A percentile compares a stretch with the other conserved stretches of the same genome.
Conservation (phyloP, 2,797 vertebrate genomes). For the Lycodopsis pacificus region DNA sequence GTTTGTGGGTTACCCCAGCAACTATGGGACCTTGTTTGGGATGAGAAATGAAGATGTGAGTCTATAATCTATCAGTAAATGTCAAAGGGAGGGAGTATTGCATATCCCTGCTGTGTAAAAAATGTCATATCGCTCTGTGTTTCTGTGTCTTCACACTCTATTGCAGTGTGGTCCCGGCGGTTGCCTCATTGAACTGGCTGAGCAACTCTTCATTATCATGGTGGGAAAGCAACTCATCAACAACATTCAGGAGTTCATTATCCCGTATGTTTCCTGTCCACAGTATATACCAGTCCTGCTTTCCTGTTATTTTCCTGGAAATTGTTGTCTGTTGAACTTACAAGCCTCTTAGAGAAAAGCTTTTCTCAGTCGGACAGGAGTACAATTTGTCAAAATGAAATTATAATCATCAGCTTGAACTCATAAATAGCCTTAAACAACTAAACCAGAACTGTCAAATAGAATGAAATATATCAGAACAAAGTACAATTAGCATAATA, state of each 20-base stretch:
- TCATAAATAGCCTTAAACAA: not conserved
- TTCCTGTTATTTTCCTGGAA: not conserved
- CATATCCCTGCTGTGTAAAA: not conserved
- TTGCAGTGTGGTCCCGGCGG: slow-evolving; percentile 85
- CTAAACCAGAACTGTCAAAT: not conserved
- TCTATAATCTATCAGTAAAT: slow-evolving; percentile 25
- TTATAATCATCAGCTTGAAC: not conserved
- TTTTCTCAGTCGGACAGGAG: not conserved
- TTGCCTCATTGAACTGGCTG: slow-evolving; percentile 86
- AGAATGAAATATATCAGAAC: not conserved
- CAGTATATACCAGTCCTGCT: not conserved
- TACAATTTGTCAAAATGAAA: not conserved
- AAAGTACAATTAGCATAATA: not conserved
- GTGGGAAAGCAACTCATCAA: slow-evolving; percentile 88
- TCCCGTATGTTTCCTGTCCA: slow-evolving; percentile 79
- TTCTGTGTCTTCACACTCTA: slow-evolving; percentile 19
- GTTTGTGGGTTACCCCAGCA: slow-evolving; percentile 87
- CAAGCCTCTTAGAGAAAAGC: not conserved
- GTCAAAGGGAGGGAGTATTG: not conserved
- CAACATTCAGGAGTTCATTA: slow-evolving; percentile 86
- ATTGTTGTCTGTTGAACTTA: not conserved
- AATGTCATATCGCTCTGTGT: slow-evolving; percentile 2
- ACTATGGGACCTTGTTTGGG: slow-evolving; percentile 86
- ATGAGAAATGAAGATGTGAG: slow-evolving; percentile 88
- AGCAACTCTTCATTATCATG: slow-evolving; percentile 89